Conservation (phyloP, 2,888 invertebrate genomes). For the Rhamphomyia laevipes region DNA sequence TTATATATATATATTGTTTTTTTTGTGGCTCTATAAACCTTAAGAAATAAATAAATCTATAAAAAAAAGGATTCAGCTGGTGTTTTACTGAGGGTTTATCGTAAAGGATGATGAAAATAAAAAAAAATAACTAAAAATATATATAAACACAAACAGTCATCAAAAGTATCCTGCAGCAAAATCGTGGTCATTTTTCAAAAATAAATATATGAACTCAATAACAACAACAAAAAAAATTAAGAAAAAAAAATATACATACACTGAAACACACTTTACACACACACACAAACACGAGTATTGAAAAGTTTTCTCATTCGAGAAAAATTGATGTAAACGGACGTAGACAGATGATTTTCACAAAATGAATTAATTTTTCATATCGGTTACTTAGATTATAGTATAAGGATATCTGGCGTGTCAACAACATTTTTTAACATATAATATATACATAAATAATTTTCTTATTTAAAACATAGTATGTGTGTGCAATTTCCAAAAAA, state of each 20-base stretch:
- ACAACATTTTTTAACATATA: background rate
- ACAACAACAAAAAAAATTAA: background rate
- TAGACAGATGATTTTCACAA: background rate
- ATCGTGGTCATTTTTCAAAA: background rate
- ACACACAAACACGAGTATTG: background rate
- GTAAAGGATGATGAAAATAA: background rate
- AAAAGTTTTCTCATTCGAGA: background rate
- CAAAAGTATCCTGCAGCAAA: background rate
- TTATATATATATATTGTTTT: no score
- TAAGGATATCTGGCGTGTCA: slow-evolving; percentile 1
- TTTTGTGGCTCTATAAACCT: no score
- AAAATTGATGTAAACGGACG: slow-evolving; percentile 1
- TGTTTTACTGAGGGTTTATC: no score
- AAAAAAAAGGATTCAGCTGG: background rate
- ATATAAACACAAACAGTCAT: background rate
- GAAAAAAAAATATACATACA: background rate
- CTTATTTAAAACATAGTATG: background rate
- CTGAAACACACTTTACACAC: background rate
- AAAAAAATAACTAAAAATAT: background rate
- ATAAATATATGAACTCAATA: background rate
- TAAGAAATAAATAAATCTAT: background rate
- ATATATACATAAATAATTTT: background rate
- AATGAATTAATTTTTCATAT: slow-evolving; percentile 1
- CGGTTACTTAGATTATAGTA: background rate
- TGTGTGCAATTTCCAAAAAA: slow-evolving; percentile 15